Evolutionary conservation across 2,113 vertebrate genomes (phyloP).

Genomic region (Spizaetus ornatus): DNA sequence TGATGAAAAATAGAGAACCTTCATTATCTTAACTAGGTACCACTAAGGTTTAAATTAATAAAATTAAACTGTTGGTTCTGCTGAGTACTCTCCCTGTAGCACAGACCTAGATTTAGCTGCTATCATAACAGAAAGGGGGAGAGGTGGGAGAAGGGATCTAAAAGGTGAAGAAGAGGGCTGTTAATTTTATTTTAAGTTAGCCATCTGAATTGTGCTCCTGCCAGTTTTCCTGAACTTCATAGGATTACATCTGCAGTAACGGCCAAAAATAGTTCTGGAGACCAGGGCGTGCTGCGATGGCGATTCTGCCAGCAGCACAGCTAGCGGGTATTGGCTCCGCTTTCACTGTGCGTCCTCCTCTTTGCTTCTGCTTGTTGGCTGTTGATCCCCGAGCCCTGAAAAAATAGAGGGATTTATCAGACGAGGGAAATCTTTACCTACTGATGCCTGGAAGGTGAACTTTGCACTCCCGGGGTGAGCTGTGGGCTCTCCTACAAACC

Average conservation of each 20-base stretch:
- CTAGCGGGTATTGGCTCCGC: neutral
- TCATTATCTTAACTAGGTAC: neutral
- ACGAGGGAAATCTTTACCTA: neutral
- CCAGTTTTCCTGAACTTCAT: conserved; percentile 11
- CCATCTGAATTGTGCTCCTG: neutral
- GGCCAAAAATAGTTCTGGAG: conserved; percentile 38
- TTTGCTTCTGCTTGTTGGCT: neutral
- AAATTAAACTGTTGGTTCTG: neutral
- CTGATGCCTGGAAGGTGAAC: neutral
- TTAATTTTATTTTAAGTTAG: neutral
- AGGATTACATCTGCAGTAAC: neutral
- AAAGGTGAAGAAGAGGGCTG: neutral
- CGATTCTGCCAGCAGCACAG: neutral
- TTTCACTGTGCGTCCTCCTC: neutral
- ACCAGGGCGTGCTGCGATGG: neutral
- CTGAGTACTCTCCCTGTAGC: neutral
- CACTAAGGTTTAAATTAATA: neutral
- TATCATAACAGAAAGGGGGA: neutral
- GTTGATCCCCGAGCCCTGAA: neutral
- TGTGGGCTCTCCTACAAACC: neutral
- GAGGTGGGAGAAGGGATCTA: neutral
- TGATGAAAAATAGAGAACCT: conserved; percentile 6
- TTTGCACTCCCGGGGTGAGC: rapidly evolving
- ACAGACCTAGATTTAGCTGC: neutral
- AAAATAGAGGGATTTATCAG: neutral